These are phyloP conservation scores for Leptodactylus fallax DNA, from an alignment of 2,797 vertebrate genomes.

Conservation along the genomic window DNA sequence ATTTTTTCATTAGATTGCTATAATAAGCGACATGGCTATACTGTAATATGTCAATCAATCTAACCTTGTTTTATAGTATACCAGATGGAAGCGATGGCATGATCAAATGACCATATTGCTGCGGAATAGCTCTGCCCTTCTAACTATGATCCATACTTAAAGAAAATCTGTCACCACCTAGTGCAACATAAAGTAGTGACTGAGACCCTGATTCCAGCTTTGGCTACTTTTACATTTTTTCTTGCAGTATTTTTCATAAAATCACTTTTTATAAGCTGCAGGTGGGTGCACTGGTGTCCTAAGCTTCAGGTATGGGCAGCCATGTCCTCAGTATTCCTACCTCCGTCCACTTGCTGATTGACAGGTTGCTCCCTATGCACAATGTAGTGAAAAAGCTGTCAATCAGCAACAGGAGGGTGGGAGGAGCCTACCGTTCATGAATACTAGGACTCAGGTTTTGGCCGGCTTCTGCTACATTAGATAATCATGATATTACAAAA, in stretches of 20 bases:
- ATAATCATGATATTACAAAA: too few relatives aligned
- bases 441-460: too few relatives aligned
- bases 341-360: too few relatives aligned
- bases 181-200: neutral
- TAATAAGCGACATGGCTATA: neutral
- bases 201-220: neutral
- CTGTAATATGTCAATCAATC: neutral
- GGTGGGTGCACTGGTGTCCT: too few relatives aligned
- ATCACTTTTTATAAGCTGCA: neutral
- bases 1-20: constrained; percentile 35
- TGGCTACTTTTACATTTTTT: neutral
- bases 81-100: neutral
- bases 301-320: too few relatives aligned
- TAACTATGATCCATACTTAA: neutral
- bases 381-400: too few relatives aligned
- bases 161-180: neutral
- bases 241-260: neutral
- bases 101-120: neutral
- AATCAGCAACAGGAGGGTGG: too few relatives aligned
- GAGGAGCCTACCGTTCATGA: too few relatives aligned
- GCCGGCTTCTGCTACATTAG: too few relatives aligned
- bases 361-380: too few relatives aligned
- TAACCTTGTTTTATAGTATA: neutral
- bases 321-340: too few relatives aligned
- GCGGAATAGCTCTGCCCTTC: neutral